A percentile compares a stretch with the other conserved stretches of the same genome.
phyloP scores from a whole-genome alignment of 2,888 invertebrate genomes.

The Rotaria macrura region DNA sequence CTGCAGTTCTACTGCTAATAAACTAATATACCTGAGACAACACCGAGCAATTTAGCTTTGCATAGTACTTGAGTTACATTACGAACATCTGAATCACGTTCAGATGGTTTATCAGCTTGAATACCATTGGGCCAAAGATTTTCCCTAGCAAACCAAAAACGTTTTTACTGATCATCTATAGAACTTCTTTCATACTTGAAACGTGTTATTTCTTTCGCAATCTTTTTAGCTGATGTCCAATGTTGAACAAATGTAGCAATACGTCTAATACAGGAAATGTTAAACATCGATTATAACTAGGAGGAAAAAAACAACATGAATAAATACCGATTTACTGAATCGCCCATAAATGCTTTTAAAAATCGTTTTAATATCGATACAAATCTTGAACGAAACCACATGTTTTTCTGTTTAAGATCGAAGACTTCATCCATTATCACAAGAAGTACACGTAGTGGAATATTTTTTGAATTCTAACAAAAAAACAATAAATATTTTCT shows the following conservation, averaged over 20 bases:
- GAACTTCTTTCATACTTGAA: too few species aligned
- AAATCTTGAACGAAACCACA: constrained; percentile 68
- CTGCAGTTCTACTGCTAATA: too few species aligned
- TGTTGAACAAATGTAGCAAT: constrained; percentile 76
- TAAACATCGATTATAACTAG: too few species aligned
- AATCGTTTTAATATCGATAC: constrained; percentile 66
- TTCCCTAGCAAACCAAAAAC: constrained; percentile 48
- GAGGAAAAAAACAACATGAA: not conserved
- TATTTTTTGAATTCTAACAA: constrained; percentile 55
- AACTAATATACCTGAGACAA: constrained; percentile 61
- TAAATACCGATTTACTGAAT: constrained; percentile 61
- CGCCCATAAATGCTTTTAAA: constrained; percentile 68
- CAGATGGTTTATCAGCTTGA: constrained; percentile 53
- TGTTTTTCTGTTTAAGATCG: constrained; percentile 67
- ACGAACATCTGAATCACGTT: constrained; percentile 56
- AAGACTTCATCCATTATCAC: constrained; percentile 73
- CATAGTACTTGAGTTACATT: constrained; percentile 72
- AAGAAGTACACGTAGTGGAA: constrained; percentile 68
- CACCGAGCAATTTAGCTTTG: constrained; percentile 70
- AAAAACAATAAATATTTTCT: constrained; percentile 21
- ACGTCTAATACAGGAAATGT: constrained; percentile 54
- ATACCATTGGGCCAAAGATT: constrained; percentile 57
- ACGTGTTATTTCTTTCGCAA: constrained; percentile 71
- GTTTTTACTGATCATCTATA: not conserved
- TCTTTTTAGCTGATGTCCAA: constrained; percentile 73